Percentiles rank a stretch among this genome's conserved stretches.
These are phyloP conservation scores for Bubo scandiacus DNA, from an alignment of 2,113 vertebrate genomes.

Conservation along the genomic window DNA sequence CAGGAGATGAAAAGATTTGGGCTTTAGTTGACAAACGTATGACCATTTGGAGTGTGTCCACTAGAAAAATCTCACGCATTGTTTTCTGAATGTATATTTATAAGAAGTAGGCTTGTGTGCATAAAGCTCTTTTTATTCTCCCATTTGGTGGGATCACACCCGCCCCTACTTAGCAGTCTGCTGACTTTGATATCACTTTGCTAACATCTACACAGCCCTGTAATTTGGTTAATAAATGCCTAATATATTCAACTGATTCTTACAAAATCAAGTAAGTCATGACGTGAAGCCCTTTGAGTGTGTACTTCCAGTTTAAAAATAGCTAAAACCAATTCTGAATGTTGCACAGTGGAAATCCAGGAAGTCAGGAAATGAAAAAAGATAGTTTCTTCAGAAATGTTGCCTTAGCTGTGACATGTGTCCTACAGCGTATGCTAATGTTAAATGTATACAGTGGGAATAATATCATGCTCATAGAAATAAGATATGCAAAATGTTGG, in stretches of 20 bases:
- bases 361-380: not conserved
- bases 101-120: not conserved
- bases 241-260: not conserved
- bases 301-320: not conserved
- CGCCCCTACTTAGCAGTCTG: not conserved
- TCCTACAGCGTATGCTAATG: not conserved
- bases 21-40: not conserved
- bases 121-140: constrained; percentile 1
- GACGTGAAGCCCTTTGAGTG: not conserved
- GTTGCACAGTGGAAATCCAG: not conserved
- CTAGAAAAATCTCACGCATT: not conserved
- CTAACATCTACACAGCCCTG: not conserved
- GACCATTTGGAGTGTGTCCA: not conserved
- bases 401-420: not conserved
- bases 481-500: not conserved
- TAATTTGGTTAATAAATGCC: constrained; percentile 33
- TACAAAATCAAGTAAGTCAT: not conserved
- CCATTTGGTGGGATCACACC: not conserved
- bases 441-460: not conserved
- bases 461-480: not conserved
- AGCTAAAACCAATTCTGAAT: not conserved
- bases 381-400: not conserved
- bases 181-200: not conserved
- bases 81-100: not conserved
- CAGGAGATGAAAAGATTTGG: constrained; percentile 16